Evolutionary conservation across 2,888 invertebrate genomes (phyloP), one percentile per base, ranked within the genome.

Genomic region (Alentia gelatinosa): DNA sequence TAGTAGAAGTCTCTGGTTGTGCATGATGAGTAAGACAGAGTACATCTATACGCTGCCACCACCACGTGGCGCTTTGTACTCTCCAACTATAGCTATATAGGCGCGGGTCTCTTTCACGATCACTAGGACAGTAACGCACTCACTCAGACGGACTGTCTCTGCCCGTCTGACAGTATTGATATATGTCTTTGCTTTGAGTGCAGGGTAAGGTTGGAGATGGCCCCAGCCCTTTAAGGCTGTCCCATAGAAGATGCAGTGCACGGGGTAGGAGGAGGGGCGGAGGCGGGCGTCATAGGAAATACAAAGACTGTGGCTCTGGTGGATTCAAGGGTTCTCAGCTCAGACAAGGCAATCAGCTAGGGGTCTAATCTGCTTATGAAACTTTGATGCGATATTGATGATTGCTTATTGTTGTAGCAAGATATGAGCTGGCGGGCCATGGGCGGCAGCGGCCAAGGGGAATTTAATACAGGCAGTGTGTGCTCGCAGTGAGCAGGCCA

Each of bases 301-400:
- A 30, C 30, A 68, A 30, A 56, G 56, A n/a, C 56, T 12, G 3
- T 30, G 26, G 68, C 23, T 68, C 68, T 30, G 26, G 26, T 30
- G 68, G 68, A 26, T 30, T 30, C 15, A 26, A 68, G 68, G 68
- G 68, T 75, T 83, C 19, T 39, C 35, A 39, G 15, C 39, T 15
- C 39, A 23, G 83, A 83, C n/a, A 83, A 83, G 83, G 83, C 83
- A 83, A 83, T 83, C 83, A 83, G 37, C 7, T 12, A 4, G n/a
- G 23, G 37, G n/a, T 39, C 23, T 83, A 40, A 83, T 83, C 40
- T 83, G 26, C 40, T 83, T 40, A 83, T 83, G 83, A 83, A 83
- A 83, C 40, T 83, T 83, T 83, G 83, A 83, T 83, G 83, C 15
- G 79, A 40, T 83, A 83, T 83, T 83, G 83, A 83, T 83, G 83